Base-by-base conservation (phyloP, 37 sponge, comb jelly and placozoan species). In the Ianthella basta region DNA sequence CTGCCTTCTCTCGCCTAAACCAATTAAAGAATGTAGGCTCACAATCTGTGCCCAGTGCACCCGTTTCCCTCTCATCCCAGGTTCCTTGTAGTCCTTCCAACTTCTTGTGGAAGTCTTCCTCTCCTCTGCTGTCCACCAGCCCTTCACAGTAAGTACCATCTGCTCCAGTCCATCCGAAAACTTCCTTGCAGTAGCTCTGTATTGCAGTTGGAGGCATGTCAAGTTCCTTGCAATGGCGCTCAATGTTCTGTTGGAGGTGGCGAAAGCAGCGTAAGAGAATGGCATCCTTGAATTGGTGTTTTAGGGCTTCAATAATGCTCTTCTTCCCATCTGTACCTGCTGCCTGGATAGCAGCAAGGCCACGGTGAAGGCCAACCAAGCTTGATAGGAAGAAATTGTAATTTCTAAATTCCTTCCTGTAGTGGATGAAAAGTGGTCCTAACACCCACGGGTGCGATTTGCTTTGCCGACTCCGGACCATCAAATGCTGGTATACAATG, bases 201-300 rank as follows among this genome's bases (percentile, higher is more conserved):
- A 65, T 32, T 20, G 15, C 20, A 5, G 81, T 1, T 27, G 35
- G 21, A 16, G 81, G 81, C 20, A 80, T 36, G 5, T 80, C 21
- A 1, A 30, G 29, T 1, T 10, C 66, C 14, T 63, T 39, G 19
- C 29, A 38, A 63, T 82, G 36, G 4, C 44, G 65, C 66, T 82
- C 82, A 23, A 82, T 60, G 65, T 82, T 82, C 41, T 61, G 20
- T 37, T 82, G 82, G 19, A 82, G 82, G 55, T 82, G 82, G 30
- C 82, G 65, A 60, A 82, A 82, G 65, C 82, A 82, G 34, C 82
- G 59, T n/a, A 82, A 66, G 1, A 37, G 82, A 40, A 61, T 82
- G 37, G 55, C 82, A 33, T 64, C 44, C 5, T 37, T 39, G 32
- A 63, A 63, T 34, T 61, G 63, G 38, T 82, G 65, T 34, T 32